Base-by-base conservation (phyloP, 2,888 invertebrate species). In the Drosophila bunnanda region DNA sequence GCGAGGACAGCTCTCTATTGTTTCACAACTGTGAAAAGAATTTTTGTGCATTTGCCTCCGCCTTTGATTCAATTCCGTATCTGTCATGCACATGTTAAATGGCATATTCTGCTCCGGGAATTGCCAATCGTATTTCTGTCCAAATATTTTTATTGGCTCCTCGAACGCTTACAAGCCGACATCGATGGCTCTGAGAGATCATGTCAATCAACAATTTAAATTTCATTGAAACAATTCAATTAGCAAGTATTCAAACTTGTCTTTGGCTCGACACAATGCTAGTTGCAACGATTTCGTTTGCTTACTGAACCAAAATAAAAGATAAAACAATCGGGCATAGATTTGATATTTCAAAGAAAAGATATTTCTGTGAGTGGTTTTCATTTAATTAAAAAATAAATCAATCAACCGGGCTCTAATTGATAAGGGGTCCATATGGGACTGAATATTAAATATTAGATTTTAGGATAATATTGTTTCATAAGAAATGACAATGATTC, bases 191-290 rank as follows among this genome's bases (percentile, higher is more conserved):
- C 46, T 1, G 8, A 30, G 20, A 34, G 66, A 67, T 55, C 55
- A 54, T 34, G 44, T 39, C 46, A 46, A 59, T 59, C 54, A 54
- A 20, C 39, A 54, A 59, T 54, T 39, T 39, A 38, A 58, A 62
- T 48, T 54, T 46, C 39, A 55, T 9, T n/a, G 20, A 39, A 64
- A 64, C 48, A 65, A 67, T 67, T 67, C 39, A 55, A 67, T 67
- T 55, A 66, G 38, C 22, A 65, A 52, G 20, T 44, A 30, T 38
- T 52, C 36, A 36, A 38, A n/a, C 25, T 39, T n/a, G 22, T 12
- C 46, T 38, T 5, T 20, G 15, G 1, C 10, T n/a, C 12, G 15
- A 17, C 58, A 46, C 62, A 62, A 59, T 46, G 44, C 22, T 13
- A 22, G 30, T 46, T 30, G 8, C 59, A 62, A 25, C 28, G 62